Base-by-base conservation (phyloP, 2,113 vertebrate species). In the Stomatorhinus ivindoensis region DNA sequence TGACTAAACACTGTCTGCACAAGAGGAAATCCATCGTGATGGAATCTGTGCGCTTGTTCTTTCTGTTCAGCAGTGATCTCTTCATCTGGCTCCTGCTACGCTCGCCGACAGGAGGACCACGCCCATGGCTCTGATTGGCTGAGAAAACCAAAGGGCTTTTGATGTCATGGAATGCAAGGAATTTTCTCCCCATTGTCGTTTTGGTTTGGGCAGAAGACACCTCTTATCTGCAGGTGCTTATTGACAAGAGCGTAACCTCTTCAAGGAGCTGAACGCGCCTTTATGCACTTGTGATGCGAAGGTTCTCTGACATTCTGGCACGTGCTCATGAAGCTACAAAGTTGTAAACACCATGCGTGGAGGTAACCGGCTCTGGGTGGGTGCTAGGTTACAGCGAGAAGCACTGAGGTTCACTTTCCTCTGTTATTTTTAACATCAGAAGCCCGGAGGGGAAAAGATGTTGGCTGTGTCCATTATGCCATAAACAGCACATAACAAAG, bases 401-500 rank as follows among this genome's bases (percentile, higher is more conserved):
- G 7, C 19, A 53, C 85, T 86, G 83, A 19, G 61, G 11, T 47
- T 50, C 42, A 11, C 24, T 27, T 73, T 46, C 87, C 17, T 42
- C 17, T 88, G 48, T 88, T 47, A 42, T 84, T 27, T 53, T 82
- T 44, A 50, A 50, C 42, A 35, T 47, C 10, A 39, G 35, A 89
- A 42, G 88, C 24, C 69, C 13, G 48, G 21, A 53, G 73, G 39
- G 76, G 73, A 50, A 89, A 90, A 53, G 65, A 48, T 90, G 76
- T 87, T 55, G 86, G 89, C 89, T 87, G 46, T 55, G 42, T 0
- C 46, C 83, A 88, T 82, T 87, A 83, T 87, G 76, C 0, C 0
- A 0, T 3, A 88, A 92, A 92, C 90, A 42, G 76, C 89, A 91
- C 42, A 19, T 50, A 10, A 13, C 0, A 47, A 76, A 91, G 91